Percentiles rank a stretch among this genome's conserved stretches.
phyloP scores from a whole-genome alignment of 92 coral and sea anemone genomes.

The Paragorgia papillata region DNA sequence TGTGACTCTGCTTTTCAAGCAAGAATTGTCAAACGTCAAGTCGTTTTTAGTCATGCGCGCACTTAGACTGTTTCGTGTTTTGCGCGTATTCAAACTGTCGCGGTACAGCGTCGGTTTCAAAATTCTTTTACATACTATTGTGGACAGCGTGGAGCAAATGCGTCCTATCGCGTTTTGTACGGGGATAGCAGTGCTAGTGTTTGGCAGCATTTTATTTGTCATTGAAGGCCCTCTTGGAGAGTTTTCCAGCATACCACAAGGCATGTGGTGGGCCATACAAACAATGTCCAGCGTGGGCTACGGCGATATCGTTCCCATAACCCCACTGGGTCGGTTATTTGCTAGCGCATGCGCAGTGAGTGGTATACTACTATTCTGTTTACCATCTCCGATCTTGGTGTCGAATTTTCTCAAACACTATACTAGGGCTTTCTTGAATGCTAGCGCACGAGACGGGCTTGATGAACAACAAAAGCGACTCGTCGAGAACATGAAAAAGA shows the following conservation, averaged over 20 bases:
- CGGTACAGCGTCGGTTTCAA: slow-evolving; percentile 82
- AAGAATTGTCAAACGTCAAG: slow-evolving; percentile 63
- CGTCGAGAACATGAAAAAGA: slow-evolving; percentile 71
- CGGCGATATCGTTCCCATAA: slow-evolving; percentile 81
- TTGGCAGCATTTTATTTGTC: slow-evolving; percentile 77
- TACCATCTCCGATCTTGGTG: slow-evolving; percentile 88
- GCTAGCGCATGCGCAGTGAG: slow-evolving; percentile 80
- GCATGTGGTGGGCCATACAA: slow-evolving; percentile 90
- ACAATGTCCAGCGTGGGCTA: slow-evolving; percentile 94
- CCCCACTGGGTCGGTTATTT: slow-evolving; percentile 68
- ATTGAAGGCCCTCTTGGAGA: slow-evolving; percentile 62
- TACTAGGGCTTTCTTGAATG: slow-evolving; percentile 17
- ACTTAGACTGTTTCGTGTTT: slow-evolving; percentile 79
- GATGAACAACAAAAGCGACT: slow-evolving; percentile 59
- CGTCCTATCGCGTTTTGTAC: slow-evolving; percentile 72
- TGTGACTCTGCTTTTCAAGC: slow-evolving; percentile 65
- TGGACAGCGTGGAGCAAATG: slow-evolving; percentile 79
- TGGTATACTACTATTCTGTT: slow-evolving; percentile 80
- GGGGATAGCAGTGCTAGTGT: slow-evolving; percentile 63
- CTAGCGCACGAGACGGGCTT: slow-evolving; percentile 1
- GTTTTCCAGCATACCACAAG: slow-evolving; percentile 80
- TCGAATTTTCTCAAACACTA: slow-evolving; percentile 85
- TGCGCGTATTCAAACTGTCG: slow-evolving; percentile 88
- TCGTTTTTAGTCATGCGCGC: slow-evolving; percentile 92
- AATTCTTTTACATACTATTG: slow-evolving; percentile 69